phyloP scores from a whole-genome alignment of 1,140 invertebrate genomes.

The Battus philenor region DNA sequence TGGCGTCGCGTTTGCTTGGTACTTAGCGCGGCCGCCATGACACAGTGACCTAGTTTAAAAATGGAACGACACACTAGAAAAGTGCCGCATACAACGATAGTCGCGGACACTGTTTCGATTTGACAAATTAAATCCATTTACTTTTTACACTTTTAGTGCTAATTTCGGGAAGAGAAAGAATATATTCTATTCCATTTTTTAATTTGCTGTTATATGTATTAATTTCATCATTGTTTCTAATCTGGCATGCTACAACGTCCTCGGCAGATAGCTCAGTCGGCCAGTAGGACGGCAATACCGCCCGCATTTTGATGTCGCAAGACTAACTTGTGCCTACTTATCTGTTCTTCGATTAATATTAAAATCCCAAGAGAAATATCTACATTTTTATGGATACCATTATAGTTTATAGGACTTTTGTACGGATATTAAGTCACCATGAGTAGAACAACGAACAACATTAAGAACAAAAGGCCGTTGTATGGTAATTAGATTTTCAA shows the following conservation, averaged over 20 bases:
- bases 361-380: too few relatives aligned
- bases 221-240: constrained; percentile 22
- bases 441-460: too few relatives aligned
- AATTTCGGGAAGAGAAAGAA: too few relatives aligned
- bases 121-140: constrained; percentile 22
- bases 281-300: constrained; percentile 39
- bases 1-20: constrained; percentile 57
- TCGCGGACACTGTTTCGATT: constrained; percentile 26
- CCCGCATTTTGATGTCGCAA: constrained; percentile 56
- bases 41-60: constrained; percentile 71
- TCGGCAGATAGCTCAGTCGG: constrained; percentile 35
- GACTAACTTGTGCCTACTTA: constrained; percentile 15
- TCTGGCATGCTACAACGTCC: constrained; percentile 23
- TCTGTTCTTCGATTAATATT: constrained; percentile 22
- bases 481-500: constrained; percentile 50
- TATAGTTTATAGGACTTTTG: too few relatives aligned
- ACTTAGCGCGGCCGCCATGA: constrained; percentile 65
- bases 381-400: too few relatives aligned
- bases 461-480: constrained; percentile 27
- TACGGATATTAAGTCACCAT: too few relatives aligned
- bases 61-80: constrained; percentile 69
- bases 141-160: too few relatives aligned
- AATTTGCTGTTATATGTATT: too few relatives aligned
- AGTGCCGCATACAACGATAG: constrained; percentile 44
- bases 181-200: too few relatives aligned